These are phyloP conservation scores for Xestia rhomboidea DNA, from an alignment of 2,888 invertebrate species.

Conservation along the genomic window DNA sequence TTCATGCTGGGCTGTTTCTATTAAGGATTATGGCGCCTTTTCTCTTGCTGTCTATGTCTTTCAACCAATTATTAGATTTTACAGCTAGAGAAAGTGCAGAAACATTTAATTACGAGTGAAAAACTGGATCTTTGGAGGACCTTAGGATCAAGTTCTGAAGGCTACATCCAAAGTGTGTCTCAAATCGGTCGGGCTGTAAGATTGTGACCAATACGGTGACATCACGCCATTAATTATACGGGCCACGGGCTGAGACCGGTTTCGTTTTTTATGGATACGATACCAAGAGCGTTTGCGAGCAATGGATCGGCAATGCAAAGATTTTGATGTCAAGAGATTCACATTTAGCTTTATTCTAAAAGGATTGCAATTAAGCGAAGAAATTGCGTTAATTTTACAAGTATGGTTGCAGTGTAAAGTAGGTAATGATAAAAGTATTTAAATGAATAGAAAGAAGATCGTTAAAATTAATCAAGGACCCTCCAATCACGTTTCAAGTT, in stretches of 20 bases:
- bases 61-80: background rate
- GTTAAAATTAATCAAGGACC: constrained; percentile 24
- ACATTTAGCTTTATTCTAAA: constrained; percentile 13
- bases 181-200: constrained; percentile 57
- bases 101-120: background rate
- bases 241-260: constrained; percentile 69
- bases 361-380: background rate
- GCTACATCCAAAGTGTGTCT: background rate
- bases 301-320: constrained; percentile 35
- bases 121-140: background rate
- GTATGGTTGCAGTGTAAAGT: background rate
- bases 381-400: background rate
- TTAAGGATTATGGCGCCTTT: background rate
- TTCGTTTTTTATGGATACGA: constrained; percentile 59
- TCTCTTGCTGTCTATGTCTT: background rate
- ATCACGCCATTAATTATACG: constrained; percentile 71
- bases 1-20: background rate
- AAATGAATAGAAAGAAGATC: background rate
- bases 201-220: constrained; percentile 71
- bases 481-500: background rate
- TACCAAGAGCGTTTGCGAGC: constrained; percentile 40
- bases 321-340: constrained; percentile 29
- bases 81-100: background rate
- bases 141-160: background rate
- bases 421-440: background rate